A percentile compares a stretch with the other conserved stretches of the same genome.
These are phyloP conservation scores for Amorpha juglandis DNA, from an alignment of 2,888 invertebrate species.

Conservation along the genomic window DNA sequence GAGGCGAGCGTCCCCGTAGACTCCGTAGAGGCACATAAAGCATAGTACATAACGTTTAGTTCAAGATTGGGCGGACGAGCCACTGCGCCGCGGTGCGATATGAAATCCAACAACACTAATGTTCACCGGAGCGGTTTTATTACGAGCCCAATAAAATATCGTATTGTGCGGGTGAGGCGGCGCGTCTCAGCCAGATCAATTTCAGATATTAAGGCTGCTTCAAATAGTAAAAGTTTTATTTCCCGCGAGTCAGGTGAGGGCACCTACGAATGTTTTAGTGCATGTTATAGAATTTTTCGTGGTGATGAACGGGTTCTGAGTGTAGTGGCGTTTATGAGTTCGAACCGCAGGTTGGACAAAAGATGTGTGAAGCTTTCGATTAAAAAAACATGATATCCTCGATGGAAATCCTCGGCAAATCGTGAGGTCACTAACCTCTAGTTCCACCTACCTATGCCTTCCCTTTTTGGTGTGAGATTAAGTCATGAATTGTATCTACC, in stretches of 20 bases:
- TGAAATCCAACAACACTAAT: constrained; percentile 44
- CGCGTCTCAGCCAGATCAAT: constrained; percentile 49
- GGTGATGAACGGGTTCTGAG: constrained; percentile 40
- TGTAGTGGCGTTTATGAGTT: too few relatives aligned
- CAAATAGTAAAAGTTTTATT: constrained; percentile 68
- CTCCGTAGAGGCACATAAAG: not conserved
- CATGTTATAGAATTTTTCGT: constrained; percentile 58
- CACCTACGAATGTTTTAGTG: constrained; percentile 38
- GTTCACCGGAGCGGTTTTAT: constrained; percentile 49
- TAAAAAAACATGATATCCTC: too few relatives aligned
- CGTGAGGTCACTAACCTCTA: too few relatives aligned
- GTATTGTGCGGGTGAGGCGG: constrained; percentile 41
- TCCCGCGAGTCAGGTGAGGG: constrained; percentile 56
- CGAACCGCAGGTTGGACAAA: too few relatives aligned
- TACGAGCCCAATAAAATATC: constrained; percentile 50
- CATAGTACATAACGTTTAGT: constrained; percentile 20
- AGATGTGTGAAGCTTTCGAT: too few relatives aligned
- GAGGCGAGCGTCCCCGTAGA: not conserved
- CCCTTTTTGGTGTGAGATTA: too few relatives aligned
- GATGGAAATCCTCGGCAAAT: too few relatives aligned
- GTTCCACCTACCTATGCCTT: too few relatives aligned
- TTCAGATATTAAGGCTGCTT: constrained; percentile 58
- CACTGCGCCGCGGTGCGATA: constrained; percentile 8
- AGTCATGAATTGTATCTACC: too few relatives aligned
- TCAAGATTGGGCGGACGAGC: not conserved